phyloP scores from a whole-genome alignment of 2,113 vertebrate genomes.

The Cyanoderma ruficeps region DNA sequence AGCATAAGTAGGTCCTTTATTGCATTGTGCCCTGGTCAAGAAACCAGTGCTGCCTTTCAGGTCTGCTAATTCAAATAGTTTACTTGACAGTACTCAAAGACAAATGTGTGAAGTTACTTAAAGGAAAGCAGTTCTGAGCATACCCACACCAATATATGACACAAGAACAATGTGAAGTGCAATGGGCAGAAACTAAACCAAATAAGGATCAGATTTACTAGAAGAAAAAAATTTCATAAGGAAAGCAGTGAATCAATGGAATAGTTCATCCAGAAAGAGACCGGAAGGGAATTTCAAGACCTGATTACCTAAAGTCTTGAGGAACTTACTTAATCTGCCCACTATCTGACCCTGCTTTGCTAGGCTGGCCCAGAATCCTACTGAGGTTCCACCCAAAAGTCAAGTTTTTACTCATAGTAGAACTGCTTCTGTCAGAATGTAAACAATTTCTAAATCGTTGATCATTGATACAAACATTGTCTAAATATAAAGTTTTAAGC shows the following conservation, averaged over 20 bases:
- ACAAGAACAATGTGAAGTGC: background rate
- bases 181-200: background rate
- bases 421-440: background rate
- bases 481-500: background rate
- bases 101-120: background rate
- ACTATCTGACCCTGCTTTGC: background rate
- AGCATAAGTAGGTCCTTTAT: background rate
- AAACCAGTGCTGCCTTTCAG: background rate
- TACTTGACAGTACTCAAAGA: background rate
- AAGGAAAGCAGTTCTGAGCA: background rate
- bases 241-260: background rate
- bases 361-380: background rate
- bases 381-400: background rate
- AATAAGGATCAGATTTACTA: background rate
- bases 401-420: background rate
- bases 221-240: background rate
- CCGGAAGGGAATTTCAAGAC: background rate
- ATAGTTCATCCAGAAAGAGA: background rate
- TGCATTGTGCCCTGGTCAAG: background rate
- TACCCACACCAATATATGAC: too few species aligned
- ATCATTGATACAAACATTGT: background rate
- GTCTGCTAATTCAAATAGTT: background rate
- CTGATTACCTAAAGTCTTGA: background rate
- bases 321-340: background rate
- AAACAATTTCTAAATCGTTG: background rate